Evolutionary conservation across 92 coral and sea anemone species (phyloP).

Genomic region (Zoanthus solanderi): DNA sequence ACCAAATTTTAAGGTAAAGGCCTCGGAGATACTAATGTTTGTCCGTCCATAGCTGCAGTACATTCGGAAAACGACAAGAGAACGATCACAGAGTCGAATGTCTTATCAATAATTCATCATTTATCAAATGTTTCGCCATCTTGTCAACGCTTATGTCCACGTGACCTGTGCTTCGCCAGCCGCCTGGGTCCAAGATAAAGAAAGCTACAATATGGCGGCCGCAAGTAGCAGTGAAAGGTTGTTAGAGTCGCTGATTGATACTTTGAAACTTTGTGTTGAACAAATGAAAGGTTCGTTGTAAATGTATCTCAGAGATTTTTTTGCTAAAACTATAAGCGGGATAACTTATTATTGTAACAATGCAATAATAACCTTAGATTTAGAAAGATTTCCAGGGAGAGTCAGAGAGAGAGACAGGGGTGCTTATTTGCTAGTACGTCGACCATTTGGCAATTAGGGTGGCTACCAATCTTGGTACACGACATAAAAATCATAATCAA

Average conservation of each 20-base stretch:
- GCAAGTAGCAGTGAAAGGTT: conserved; percentile 50
- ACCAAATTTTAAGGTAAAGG: background rate
- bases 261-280: conserved; percentile 73
- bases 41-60: background rate
- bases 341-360: too few relatives aligned
- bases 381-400: too few relatives aligned
- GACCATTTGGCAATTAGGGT: too few relatives aligned
- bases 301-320: too few relatives aligned
- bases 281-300: conserved; percentile 74
- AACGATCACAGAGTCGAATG: conserved; percentile 43
- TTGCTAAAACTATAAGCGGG: too few relatives aligned
- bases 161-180: conserved; percentile 57
- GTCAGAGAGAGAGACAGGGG: too few relatives aligned
- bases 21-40: background rate
- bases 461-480: too few relatives aligned
- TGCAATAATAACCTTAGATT: too few relatives aligned
- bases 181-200: background rate
- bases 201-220: conserved; percentile 76
- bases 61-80: background rate
- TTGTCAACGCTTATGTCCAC: conserved; percentile 59
- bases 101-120: conserved; percentile 47
- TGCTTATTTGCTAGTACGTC: too few relatives aligned
- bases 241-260: conserved; percentile 78
- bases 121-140: conserved; percentile 51
- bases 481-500: too few relatives aligned